Base-by-base conservation (phyloP, 2,888 invertebrate species). In the Ferdinandea cuprea region DNA sequence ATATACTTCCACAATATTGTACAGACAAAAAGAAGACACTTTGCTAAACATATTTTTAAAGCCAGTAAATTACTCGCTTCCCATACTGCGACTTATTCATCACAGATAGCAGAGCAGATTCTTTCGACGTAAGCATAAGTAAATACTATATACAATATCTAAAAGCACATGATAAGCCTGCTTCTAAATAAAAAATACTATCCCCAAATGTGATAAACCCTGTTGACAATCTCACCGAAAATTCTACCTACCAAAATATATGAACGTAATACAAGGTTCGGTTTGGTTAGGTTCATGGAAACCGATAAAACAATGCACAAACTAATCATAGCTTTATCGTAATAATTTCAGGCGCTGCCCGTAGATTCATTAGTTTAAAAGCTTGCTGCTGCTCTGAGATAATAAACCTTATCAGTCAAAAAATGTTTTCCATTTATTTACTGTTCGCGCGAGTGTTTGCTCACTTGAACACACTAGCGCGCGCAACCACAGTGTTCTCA, bases 261-360 rank as follows among this genome's bases (percentile, higher is more conserved):
- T n/a, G n/a, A n/a, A n/a, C n/a, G n/a, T n/a, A n/a, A 19, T 3
- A 13, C 48, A 25, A 25, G 25, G 25, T 25, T 28, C 30, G 50
- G 11, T 3, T 3, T n/a, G 2, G 5, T 25, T 25, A 25, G 46
- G 54, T 46, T 61, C 30, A 9, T 11, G 30, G 44, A 65, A 48
- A 35, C 13, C 50, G 37, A 37, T 15, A 30, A 58, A 59, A 35
- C 58, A 58, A 65, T 74, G 54, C 66, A 40, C 11, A 17, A 50
- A 46, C 61, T 68, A 83, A 78, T 73, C 83, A 68, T 73, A 83
- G 83, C 83, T 83, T 83, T 78, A 78, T 83, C 78, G 52, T 59
- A 66, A 76, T 81, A 61, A 63, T 35, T 68, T 37, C 25, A 56
- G 61, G 73, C n/a, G n/a, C 72, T 66, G 37, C 46, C 59, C 59